A percentile compares a stretch with the other conserved stretches of the same genome.
These are phyloP conservation scores for Pheucticus melanocephalus DNA, from an alignment of 2,113 vertebrate species.

Conservation along the genomic window DNA sequence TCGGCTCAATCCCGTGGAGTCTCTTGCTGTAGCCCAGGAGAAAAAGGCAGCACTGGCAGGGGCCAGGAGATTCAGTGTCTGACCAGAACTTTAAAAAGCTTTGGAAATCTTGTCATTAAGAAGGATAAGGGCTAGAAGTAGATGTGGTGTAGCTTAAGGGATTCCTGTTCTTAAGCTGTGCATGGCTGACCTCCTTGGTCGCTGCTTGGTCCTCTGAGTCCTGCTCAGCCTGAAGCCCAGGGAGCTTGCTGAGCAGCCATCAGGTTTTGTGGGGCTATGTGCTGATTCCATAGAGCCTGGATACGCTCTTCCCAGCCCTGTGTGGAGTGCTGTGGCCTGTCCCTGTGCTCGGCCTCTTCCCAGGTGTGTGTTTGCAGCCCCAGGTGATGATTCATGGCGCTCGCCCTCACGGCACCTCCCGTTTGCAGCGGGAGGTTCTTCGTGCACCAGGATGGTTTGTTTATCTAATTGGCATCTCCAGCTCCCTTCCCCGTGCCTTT, in stretches of 20 bases:
- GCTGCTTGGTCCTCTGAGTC: not conserved
- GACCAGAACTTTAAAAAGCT: not conserved
- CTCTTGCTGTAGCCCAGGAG: not conserved
- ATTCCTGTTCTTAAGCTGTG: not conserved
- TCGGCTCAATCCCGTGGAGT: rapidly evolving
- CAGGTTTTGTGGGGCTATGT: rapidly evolving
- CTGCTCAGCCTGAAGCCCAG: not conserved
- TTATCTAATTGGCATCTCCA: not conserved
- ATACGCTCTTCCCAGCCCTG: rapidly evolving
- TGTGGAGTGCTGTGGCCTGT: not conserved
- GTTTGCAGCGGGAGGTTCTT: not conserved
- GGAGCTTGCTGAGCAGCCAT: rapidly evolving
- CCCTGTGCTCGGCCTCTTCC: not conserved
- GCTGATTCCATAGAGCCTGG: not conserved
- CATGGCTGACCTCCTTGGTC: not conserved
- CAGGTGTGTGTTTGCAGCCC: not conserved
- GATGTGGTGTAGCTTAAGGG: not conserved
- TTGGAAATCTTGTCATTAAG: not conserved
- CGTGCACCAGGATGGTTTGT: not conserved
- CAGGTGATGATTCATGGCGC: not conserved
- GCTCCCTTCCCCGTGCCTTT: not conserved
- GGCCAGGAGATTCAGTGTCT: not conserved
- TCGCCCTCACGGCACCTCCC: not conserved
- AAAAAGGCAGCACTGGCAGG: not conserved
- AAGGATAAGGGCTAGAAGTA: not conserved